phyloP scores from a whole-genome alignment of 1,140 invertebrate species.

The Euschistus heros region DNA sequence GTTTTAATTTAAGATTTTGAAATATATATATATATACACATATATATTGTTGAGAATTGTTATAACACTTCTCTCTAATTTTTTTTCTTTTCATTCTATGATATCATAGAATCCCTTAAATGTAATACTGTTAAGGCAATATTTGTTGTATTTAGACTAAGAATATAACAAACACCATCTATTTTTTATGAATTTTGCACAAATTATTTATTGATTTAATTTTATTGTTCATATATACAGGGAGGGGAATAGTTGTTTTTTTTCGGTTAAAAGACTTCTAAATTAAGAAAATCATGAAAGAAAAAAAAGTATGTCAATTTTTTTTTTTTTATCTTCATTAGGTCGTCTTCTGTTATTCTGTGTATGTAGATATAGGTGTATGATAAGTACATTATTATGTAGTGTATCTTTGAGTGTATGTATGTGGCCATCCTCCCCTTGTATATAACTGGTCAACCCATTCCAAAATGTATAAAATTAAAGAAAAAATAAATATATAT shows the following conservation, averaged over 20 bases:
- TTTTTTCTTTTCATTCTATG: background rate
- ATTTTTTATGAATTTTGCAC: slow-evolving; percentile 20
- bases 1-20: slow-evolving; percentile 12
- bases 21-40: background rate
- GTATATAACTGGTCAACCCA: slow-evolving; percentile 21
- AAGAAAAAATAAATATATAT: slow-evolving; percentile 17
- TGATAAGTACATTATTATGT: slow-evolving; percentile 14
- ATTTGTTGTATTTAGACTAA: slow-evolving; percentile 5
- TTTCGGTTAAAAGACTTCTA: background rate
- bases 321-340: background rate
- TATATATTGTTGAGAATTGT: slow-evolving; percentile 8
- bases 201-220: slow-evolving; percentile 18
- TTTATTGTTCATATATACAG: slow-evolving; percentile 17
- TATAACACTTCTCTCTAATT: slow-evolving; percentile 6
- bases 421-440: slow-evolving; percentile 19
- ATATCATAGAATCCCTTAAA: slow-evolving; percentile 9
- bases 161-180: slow-evolving; percentile 5
- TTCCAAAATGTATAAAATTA: slow-evolving; percentile 21
- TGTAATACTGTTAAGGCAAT: slow-evolving; percentile 11
- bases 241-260: slow-evolving; percentile 14
- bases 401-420: slow-evolving; percentile 18
- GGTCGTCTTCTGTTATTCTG: background rate
- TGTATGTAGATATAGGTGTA: background rate
- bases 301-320: too few relatives aligned
- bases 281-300: background rate